Conservation (phyloP, 1,140 invertebrate species). For the Cherax quadricarinatus region DNA sequence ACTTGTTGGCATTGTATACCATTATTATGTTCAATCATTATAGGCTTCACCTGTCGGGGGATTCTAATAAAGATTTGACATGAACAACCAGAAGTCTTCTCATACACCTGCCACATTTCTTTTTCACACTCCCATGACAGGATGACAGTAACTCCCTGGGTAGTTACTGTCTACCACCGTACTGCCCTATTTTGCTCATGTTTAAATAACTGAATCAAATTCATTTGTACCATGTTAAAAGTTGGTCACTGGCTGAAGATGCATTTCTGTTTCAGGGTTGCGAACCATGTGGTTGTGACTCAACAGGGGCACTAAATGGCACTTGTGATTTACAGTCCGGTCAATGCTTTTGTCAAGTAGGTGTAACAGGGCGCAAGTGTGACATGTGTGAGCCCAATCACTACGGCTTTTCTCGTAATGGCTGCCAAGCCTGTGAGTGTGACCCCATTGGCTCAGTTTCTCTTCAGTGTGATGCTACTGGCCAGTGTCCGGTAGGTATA, state of each 20-base stretch:
- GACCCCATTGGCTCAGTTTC: conserved; percentile 90
- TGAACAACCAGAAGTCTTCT: no score
- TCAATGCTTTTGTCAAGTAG: conserved; percentile 90
- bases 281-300: conserved; percentile 89
- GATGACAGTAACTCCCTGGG: no score
- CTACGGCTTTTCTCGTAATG: conserved; percentile 92
- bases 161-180: no score
- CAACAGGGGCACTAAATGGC: conserved; percentile 88
- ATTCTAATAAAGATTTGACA: no score
- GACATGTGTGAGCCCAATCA: conserved; percentile 89
- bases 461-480: conserved; percentile 86
- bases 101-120: no score
- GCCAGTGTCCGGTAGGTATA: conserved; percentile 87
- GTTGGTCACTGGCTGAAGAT: not conserved
- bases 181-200: no score
- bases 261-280: conserved; percentile 82
- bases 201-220: no score
- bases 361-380: conserved; percentile 90
- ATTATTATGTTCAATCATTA: no score
- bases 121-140: no score
- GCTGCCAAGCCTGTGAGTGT: conserved; percentile 91
- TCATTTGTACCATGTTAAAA: no score
- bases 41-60: no score
- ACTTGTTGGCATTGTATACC: no score
- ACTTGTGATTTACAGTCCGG: conserved; percentile 89